A percentile compares a stretch with the other conserved stretches of the same genome.
phyloP scores from a whole-genome alignment of 2,113 vertebrate species.

The Corvus cornix region DNA sequence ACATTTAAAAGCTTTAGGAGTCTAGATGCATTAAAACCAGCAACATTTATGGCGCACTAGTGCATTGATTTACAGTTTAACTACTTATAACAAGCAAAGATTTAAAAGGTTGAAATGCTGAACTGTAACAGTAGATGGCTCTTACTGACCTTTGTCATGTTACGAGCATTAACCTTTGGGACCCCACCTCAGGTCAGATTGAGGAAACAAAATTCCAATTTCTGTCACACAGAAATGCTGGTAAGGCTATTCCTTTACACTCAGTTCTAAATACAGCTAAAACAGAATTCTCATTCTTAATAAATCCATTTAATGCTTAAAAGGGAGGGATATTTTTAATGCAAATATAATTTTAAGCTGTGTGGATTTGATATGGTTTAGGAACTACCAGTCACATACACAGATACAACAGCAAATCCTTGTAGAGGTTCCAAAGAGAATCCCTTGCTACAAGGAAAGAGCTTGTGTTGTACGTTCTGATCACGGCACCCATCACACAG shows the following conservation, averaged over 20 bases:
- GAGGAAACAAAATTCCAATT: neutral
- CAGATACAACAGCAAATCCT: neutral
- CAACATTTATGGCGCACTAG: neutral
- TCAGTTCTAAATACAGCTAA: neutral
- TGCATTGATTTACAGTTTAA: neutral
- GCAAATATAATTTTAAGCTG: neutral
- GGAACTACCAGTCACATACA: neutral
- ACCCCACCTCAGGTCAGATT: neutral
- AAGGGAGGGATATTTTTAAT: neutral
- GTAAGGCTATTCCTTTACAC: neutral
- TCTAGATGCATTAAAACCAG: neutral
- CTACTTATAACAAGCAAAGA: neutral
- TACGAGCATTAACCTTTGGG: neutral
- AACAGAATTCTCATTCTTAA: neutral
- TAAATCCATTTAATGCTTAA: neutral
- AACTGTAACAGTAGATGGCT: neutral
- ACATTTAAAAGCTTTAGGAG: neutral
- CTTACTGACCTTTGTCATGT: neutral
- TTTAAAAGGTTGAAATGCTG: neutral
- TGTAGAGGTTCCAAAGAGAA: neutral
- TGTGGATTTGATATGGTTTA: neutral
- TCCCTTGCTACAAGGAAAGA: neutral
- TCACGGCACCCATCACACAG: neutral
- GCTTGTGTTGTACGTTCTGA: neutral
- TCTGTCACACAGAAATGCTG: neutral